A percentile compares a stretch with the other conserved stretches of the same genome.
Evolutionary conservation across 1,140 invertebrate genomes (phyloP).

Genomic region (Thalassaphorura encarpata): DNA sequence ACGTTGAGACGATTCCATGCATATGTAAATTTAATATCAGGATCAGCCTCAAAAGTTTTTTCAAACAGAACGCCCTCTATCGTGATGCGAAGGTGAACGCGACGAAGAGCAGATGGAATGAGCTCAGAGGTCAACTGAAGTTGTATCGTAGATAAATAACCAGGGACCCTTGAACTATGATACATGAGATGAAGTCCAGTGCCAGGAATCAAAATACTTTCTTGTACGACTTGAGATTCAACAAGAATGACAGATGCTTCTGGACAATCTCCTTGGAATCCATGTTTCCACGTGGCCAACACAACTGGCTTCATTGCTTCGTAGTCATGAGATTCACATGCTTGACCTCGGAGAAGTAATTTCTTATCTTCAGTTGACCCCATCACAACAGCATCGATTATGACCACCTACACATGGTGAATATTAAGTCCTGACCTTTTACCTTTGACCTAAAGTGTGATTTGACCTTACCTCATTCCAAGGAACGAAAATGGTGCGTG

Average conservation of each 20-base stretch:
- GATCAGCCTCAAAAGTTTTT: constrained; percentile 88
- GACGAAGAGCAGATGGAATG: constrained; percentile 65
- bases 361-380: constrained; percentile 65
- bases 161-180: constrained; percentile 80
- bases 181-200: constrained; percentile 89
- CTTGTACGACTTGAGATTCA: constrained; percentile 91
- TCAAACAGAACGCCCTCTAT: constrained; percentile 91
- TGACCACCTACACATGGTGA: constrained; percentile 56
- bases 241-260: constrained; percentile 73
- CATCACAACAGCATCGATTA: constrained; percentile 79
- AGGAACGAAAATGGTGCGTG: constrained; percentile 84
- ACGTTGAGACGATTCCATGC: constrained; percentile 93
- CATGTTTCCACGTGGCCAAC: constrained; percentile 89
- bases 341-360: constrained; percentile 47
- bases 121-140: constrained; percentile 79
- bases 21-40: constrained; percentile 90
- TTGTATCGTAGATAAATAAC: constrained; percentile 89
- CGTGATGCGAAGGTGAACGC: constrained; percentile 81
- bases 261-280: constrained; percentile 88
- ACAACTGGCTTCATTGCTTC: constrained; percentile 89
- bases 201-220: constrained; percentile 83
- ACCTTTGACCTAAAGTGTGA: neutral
- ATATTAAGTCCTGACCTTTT: neutral
- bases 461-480: constrained; percentile 77
- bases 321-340: constrained; percentile 82